Evolutionary conservation across 2,797 vertebrate species (phyloP).

Genomic region (Halcyon badia): DNA sequence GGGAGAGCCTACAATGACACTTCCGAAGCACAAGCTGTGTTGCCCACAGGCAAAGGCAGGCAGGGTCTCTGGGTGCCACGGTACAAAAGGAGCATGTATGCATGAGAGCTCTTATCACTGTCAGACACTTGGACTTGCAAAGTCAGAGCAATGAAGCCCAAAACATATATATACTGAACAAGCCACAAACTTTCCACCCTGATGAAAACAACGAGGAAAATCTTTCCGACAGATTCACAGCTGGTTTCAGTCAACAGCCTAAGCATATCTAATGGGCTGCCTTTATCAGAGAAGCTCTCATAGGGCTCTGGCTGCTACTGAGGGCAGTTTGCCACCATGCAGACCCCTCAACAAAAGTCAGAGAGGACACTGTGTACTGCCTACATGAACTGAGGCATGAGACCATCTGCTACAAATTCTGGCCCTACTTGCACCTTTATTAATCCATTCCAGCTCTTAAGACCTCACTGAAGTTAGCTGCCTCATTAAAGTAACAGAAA

Average conservation of each 20-base stretch:
- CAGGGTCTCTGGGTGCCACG: not conserved
- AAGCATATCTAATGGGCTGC: conserved; percentile 56
- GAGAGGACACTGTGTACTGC: conserved; percentile 32
- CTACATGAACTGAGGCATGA: not conserved
- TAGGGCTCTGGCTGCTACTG: conserved; percentile 3
- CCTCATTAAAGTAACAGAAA: not conserved
- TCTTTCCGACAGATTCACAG: conserved; percentile 68
- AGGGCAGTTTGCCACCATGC: conserved; percentile 54
- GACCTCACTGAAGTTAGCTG: not conserved
- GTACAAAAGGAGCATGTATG: not conserved
- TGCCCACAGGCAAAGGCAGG: not conserved
- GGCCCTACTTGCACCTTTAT: conserved; percentile 41
- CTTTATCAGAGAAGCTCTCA: conserved; percentile 57
- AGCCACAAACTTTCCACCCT: conserved; percentile 44
- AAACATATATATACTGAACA: not conserved
- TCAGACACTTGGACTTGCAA: not conserved
- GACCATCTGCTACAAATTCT: conserved; percentile 58
- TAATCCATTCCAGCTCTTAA: not conserved
- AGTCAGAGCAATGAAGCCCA: conserved; percentile 14
- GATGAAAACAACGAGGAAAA: conserved; percentile 63
- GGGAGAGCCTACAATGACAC: not conserved
- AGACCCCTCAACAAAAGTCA: conserved; percentile 50
- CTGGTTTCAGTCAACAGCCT: conserved; percentile 54
- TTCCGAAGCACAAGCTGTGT: not conserved
- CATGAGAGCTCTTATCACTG: conserved; percentile 28